Base-by-base conservation (phyloP, 1,140 invertebrate species). In the Pantala flavescens region DNA sequence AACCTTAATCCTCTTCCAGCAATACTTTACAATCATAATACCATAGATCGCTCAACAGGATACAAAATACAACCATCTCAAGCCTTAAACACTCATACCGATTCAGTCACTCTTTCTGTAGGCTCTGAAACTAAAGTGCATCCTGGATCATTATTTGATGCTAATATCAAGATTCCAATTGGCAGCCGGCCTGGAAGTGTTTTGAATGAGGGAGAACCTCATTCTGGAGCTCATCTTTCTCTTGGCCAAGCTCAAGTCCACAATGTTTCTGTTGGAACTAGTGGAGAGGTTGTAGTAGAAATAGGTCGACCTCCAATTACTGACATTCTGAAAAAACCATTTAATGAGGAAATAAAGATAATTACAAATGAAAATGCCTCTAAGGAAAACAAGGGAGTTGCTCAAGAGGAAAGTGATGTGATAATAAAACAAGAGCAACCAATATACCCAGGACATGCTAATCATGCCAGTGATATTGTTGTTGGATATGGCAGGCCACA, bases 11-110 rank as follows among this genome's bases (percentile, higher is more conserved):
- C 43, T 12, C 70, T 63, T n/a, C 70, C 72, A 70, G 71, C 71
- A 71, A 73, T 63, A 16, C 43, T 73, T 16, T 49, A 42, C 36
- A 74, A 43, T 42, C 72, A 71, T 49, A 77, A 73, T 36, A 74
- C 73, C 43, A 74, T 77, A 24, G 75, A 76, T 19, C 71, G 74
- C 23, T 71, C 73, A 12, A 73, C 71, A 70, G 75, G 71, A n/a
- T 72, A 71, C 23, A 74, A 76, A 24, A 71, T 74, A 10, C 73
- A 43, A 28, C 42, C 75, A 16, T 63, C 49, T 19, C 49, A 63
- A 63, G 1, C 49, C 16, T 63, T 63, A 19, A 63, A 63, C n/a
- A 63, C n/a, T 14, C 49, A 16, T 19, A 63, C 12, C 3, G 49
- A 63, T 63, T 3, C 49, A 63, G 49, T 63, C 12, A 63, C 49